Evolutionary conservation across 2,888 invertebrate species (phyloP).

Genomic region (Chrysotoxum bicinctum): DNA sequence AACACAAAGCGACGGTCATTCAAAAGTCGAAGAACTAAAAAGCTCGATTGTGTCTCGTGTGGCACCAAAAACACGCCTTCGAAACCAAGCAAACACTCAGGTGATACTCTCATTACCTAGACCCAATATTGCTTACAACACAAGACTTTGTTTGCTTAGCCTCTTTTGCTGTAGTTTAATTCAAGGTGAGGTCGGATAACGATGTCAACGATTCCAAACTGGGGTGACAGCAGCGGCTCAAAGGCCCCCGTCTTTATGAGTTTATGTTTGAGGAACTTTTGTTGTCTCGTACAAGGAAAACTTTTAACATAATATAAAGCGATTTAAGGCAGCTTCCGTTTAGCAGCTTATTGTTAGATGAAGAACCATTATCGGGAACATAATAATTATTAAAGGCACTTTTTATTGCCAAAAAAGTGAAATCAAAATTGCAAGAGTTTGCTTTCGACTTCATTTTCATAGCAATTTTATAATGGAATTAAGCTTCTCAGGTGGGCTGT

Average conservation of each 20-base stretch:
- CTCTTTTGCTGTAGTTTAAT: constrained; percentile 38
- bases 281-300: not conserved
- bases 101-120: constrained; percentile 61
- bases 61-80: constrained; percentile 39
- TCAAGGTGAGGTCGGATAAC: constrained; percentile 63
- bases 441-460: not conserved
- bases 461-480: not conserved
- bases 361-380: constrained; percentile 13
- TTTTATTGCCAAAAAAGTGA: constrained; percentile 36
- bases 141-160: constrained; percentile 24
- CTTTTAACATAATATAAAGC: constrained; percentile 11
- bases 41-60: constrained; percentile 54
- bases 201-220: constrained; percentile 62
- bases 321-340: constrained; percentile 29
- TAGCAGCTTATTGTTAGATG: not conserved
- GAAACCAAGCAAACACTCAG: constrained; percentile 39
- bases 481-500: not conserved
- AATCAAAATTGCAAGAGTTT: constrained; percentile 13
- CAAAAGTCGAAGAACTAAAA: constrained; percentile 50
- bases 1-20: constrained; percentile 11
- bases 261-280: not conserved
- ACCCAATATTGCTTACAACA: constrained; percentile 41
- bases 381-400: constrained; percentile 8
- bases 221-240: constrained; percentile 32
- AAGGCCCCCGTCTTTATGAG: not conserved